Base-by-base conservation (phyloP, 1,140 invertebrate genomes). In the Calosoma granatense region DNA sequence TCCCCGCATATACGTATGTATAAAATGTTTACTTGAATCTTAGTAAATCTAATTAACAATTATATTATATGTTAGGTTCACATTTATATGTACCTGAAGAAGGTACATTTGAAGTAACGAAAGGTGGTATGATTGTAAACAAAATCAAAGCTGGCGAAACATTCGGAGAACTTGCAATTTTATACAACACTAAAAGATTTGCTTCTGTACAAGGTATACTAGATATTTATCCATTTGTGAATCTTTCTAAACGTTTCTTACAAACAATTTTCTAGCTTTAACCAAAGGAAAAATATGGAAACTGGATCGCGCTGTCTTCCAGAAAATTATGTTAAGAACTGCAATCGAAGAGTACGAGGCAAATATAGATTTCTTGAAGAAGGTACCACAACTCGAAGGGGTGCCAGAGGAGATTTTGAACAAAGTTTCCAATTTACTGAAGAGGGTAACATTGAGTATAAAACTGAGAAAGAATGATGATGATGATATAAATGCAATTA, bases 111-210 rank as follows among this genome's bases (percentile, higher is more conserved):
- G 87, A 96, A 71, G 88, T 94, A 1, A 82, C 90, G 20, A 92
- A 94, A 66, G 82, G 84, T 60, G 81, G 84, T 23, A 82, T 85
- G 59, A 71, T 77, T 20, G 78, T 85, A 12, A 80, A 93, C 26
- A 86, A 86, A 51, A 90, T 97, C 68, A 84, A 86, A 1, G 81
- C 87, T 0, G 91, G 89, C 14, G 86, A 90, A 60, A 92, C 90
- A 1, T 97, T 97, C 72, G 94, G 94, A 20, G 94, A 97, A 76
- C 74, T 97, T 22, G 93, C 94, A 1, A 87, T 95, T 64, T 74
- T 97, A 2, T 97, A 96, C 72, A 95, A 94, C 74, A 92, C 91
- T 22, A 92, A 90, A 62, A 74, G 93, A 65, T 87, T 90, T 47
- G 90, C 92, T 20, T 87, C 90, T 2, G 87, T 94, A 56, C 79